These are phyloP conservation scores for Xestia c-nigrum DNA, from an alignment of 2,888 invertebrate species.

Conservation along the genomic window DNA sequence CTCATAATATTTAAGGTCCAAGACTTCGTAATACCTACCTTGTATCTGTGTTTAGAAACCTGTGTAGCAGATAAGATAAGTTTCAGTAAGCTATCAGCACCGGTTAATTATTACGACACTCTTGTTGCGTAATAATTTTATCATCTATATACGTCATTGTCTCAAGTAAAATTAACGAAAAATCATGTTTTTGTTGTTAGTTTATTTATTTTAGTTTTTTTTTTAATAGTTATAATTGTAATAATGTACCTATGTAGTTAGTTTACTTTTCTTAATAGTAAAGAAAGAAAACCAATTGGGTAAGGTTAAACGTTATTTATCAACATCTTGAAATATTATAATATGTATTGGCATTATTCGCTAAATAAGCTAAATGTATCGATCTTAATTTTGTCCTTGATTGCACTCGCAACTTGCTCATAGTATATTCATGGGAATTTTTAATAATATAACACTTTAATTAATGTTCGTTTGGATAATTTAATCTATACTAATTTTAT, in stretches of 20 bases:
- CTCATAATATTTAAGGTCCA: background rate
- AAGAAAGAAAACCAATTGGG: background rate
- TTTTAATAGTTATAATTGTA: background rate
- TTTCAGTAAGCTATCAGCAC: background rate
- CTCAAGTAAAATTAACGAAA: constrained; percentile 1
- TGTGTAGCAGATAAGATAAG: constrained; percentile 28
- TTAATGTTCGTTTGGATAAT: background rate
- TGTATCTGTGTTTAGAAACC: constrained; percentile 22
- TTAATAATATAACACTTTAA: constrained; percentile 19
- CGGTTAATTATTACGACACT: background rate
- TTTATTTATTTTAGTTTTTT: background rate
- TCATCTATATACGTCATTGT: constrained; percentile 11
- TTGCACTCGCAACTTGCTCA: background rate
- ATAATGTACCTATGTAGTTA: background rate
- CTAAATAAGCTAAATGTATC: background rate
- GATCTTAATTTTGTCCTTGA: background rate
- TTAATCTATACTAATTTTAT: too few species aligned
- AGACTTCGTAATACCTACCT: constrained; percentile 1
- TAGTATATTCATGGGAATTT: constrained; percentile 26
- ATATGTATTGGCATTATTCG: background rate
- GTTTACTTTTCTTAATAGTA: background rate
- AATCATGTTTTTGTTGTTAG: background rate
- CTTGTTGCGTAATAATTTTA: constrained; percentile 8
- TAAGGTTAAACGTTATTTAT: background rate
- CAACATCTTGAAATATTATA: background rate